phyloP scores from a whole-genome alignment of 2,113 vertebrate genomes.

The Azemiops feae region DNA sequence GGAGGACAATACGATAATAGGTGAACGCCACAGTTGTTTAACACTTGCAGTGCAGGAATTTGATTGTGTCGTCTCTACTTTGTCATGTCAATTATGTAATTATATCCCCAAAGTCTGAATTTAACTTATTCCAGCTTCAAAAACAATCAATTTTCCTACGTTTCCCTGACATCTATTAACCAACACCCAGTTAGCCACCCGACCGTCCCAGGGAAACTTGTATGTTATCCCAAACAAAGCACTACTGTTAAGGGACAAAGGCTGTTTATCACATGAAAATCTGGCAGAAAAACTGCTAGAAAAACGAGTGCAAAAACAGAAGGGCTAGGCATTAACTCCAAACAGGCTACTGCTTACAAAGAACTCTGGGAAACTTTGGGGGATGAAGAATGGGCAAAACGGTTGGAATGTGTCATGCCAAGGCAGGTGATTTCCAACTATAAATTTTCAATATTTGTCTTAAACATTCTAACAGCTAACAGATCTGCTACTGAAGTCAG shows the following conservation, averaged over 20 bases:
- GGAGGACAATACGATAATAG: neutral
- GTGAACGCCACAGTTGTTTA: neutral
- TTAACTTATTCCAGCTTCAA: slow-evolving; percentile 25
- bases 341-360: slow-evolving; percentile 34
- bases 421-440: neutral
- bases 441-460: neutral
- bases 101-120: slow-evolving; percentile 42
- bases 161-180: slow-evolving; percentile 56
- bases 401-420: neutral
- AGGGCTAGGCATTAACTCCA: slow-evolving; percentile 47
- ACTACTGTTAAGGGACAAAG: slow-evolving; percentile 78
- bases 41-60: neutral
- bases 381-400: neutral
- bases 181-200: slow-evolving; percentile 60
- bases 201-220: slow-evolving; percentile 58
- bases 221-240: slow-evolving; percentile 66
- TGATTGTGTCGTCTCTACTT: slow-evolving; percentile 9
- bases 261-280: slow-evolving; percentile 70
- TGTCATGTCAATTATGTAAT: slow-evolving; percentile 5
- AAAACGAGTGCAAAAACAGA: slow-evolving; percentile 63
- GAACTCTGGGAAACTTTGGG: neutral
- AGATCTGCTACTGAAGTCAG: slow-evolving; percentile 12
- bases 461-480: neutral
- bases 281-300: slow-evolving; percentile 65
- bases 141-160: slow-evolving; percentile 42